Evolutionary conservation across 2,113 vertebrate genomes (phyloP).

Genomic region (Martes martes): DNA sequence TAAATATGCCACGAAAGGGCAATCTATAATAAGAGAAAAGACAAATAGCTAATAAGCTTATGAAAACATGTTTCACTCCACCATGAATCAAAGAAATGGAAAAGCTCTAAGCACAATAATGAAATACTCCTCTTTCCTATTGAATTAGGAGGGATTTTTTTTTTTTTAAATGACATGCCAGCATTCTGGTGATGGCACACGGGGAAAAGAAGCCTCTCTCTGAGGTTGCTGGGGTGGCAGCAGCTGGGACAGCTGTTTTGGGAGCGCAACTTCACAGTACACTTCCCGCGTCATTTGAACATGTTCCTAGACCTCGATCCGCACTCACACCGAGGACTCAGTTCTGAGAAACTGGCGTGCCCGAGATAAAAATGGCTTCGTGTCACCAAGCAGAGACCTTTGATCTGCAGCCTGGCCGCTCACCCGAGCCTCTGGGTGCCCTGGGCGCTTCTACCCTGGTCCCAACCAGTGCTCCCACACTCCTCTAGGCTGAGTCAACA

Average conservation of each 20-base stretch:
- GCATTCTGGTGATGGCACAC: rapidly evolving
- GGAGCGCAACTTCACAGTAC: neutral
- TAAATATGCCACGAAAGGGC: neutral
- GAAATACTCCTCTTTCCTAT: neutral
- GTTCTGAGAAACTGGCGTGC: neutral
- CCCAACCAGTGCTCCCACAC: too few species aligned
- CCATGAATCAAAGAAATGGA: neutral
- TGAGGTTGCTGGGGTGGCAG: rapidly evolving
- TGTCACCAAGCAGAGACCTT: rapidly evolving
- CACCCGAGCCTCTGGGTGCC: rapidly evolving
- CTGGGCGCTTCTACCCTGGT: neutral
- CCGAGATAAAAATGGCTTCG: rapidly evolving
- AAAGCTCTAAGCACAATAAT: neutral
- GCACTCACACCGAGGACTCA: neutral
- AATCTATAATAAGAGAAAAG: neutral
- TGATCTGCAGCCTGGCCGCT: neutral
- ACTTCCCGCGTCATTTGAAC: neutral
- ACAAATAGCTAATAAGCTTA: neutral
- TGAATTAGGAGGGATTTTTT: neutral
- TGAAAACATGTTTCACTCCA: neutral
- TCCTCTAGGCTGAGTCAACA: neutral
- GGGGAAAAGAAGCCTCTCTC: neutral
- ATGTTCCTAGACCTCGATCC: neutral
- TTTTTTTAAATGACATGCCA: neutral
- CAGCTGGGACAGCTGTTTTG: rapidly evolving